Evolutionary conservation across 2,888 invertebrate species (phyloP).

Genomic region (Mayetiola destructor): DNA sequence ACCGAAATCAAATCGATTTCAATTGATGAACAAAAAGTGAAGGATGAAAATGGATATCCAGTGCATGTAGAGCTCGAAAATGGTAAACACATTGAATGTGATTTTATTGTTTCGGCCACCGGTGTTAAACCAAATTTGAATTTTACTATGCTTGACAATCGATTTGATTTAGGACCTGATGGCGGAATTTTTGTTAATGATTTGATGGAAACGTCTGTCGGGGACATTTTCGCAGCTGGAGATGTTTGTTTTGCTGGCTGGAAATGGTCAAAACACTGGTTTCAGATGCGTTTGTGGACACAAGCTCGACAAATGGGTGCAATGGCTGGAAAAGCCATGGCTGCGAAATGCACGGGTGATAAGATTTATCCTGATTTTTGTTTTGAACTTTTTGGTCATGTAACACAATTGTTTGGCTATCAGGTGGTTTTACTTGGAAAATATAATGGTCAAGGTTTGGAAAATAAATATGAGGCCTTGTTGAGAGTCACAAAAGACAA

Average conservation of each 20-base stretch:
- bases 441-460: slow-evolving; percentile 82
- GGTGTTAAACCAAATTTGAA: slow-evolving; percentile 66
- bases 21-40: slow-evolving; percentile 17
- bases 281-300: slow-evolving; percentile 93
- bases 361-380: slow-evolving; percentile 76
- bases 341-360: slow-evolving; percentile 37
- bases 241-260: slow-evolving; percentile 83
- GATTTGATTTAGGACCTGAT: slow-evolving; percentile 45
- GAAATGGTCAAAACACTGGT: slow-evolving; percentile 67
- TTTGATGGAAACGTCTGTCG: slow-evolving; percentile 64
- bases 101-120: slow-evolving; percentile 89
- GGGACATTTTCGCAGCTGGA: slow-evolving; percentile 83
- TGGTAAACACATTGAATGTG: slow-evolving; percentile 57
- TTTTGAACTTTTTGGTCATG: slow-evolving; percentile 95
- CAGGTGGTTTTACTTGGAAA: slow-evolving; percentile 85
- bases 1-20: slow-evolving; percentile 37
- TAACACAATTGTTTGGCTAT: slow-evolving; percentile 85
- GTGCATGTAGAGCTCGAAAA: slow-evolving; percentile 60
- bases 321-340: slow-evolving; percentile 86
- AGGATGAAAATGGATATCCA: slow-evolving; percentile 42
- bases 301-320: slow-evolving; percentile 96
- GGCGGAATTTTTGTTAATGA: slow-evolving; percentile 78
- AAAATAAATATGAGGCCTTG: slow-evolving; percentile 65
- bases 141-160: slow-evolving; percentile 37
- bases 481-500: slow-evolving; percentile 65